These are phyloP conservation scores for Sorex fumeus DNA, from an alignment of 2,113 vertebrate species.

Conservation along the genomic window DNA sequence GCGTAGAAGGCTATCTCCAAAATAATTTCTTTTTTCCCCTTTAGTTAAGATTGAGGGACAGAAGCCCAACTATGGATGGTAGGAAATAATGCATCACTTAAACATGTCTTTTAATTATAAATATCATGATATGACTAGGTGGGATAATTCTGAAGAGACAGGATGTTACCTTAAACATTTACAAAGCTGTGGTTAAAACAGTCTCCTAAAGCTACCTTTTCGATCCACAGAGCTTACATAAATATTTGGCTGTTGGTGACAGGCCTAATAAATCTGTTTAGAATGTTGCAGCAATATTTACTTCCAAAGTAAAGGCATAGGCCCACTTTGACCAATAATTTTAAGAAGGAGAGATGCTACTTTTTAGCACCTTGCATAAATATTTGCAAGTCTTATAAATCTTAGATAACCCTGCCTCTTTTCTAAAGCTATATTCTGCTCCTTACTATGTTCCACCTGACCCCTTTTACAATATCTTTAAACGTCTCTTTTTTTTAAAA, in stretches of 20 bases:
- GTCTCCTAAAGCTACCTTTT: constrained; percentile 88
- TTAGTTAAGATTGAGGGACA: constrained; percentile 57
- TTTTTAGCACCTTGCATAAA: constrained; percentile 96
- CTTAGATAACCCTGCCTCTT: constrained; percentile 91
- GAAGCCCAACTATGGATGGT: constrained; percentile 58
- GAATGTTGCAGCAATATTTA: constrained; percentile 92
- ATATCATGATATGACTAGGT: constrained; percentile 82
- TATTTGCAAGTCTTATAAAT: constrained; percentile 95
- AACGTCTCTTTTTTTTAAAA: not conserved
- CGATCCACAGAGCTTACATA: constrained; percentile 88
- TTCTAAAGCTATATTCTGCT: constrained; percentile 89
- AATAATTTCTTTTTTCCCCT: not conserved
- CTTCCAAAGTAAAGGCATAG: constrained; percentile 92
- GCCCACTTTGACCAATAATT: constrained; percentile 88
- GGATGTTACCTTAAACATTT: constrained; percentile 85
- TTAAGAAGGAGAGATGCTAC: constrained; percentile 90
- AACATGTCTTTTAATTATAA: constrained; percentile 81
- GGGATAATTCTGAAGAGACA: constrained; percentile 77
- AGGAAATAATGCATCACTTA: constrained; percentile 84
- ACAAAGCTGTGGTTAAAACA: constrained; percentile 86
- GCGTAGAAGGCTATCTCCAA: constrained; percentile 1
- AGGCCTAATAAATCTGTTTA: constrained; percentile 96
- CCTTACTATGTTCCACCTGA: constrained; percentile 88
- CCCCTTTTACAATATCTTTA: constrained; percentile 45
- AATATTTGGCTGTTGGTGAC: constrained; percentile 97